Conservation (phyloP, 2,888 invertebrate species). For the Platycheirus albimanus region DNA sequence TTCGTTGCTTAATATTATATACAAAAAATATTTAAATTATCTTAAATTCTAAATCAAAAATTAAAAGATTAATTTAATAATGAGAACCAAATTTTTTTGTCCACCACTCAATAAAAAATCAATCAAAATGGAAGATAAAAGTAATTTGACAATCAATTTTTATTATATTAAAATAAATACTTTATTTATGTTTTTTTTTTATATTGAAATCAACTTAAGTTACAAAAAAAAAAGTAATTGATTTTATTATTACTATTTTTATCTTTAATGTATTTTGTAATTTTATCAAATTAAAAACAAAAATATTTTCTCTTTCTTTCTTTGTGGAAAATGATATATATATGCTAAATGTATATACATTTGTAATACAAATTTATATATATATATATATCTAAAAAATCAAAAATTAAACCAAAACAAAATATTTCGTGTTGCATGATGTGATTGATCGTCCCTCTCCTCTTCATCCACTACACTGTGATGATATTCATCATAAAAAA, state of each 20-base stretch:
- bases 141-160: constrained; percentile 30
- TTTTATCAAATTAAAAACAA: constrained; percentile 55
- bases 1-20: constrained; percentile 21
- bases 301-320: constrained; percentile 68
- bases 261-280: constrained; percentile 47
- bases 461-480: constrained; percentile 75
- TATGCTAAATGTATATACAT: constrained; percentile 58
- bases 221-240: no score
- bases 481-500: constrained; percentile 69
- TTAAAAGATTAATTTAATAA: neutral
- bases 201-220: neutral
- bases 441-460: constrained; percentile 80
- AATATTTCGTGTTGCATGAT: constrained; percentile 79
- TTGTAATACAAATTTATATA: constrained; percentile 70
- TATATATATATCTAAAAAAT: constrained; percentile 25
- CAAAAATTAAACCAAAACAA: constrained; percentile 29
- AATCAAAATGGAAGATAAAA: constrained; percentile 53
- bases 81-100: neutral
- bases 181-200: constrained; percentile 30
- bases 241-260: constrained; percentile 13
- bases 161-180: constrained; percentile 9
- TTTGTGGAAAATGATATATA: constrained; percentile 63
- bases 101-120: constrained; percentile 8
- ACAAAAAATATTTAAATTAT: neutral
- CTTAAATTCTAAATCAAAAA: neutral